Conservation (phyloP, 2,113 vertebrate genomes). For the Motacilla tschutschensis region DNA sequence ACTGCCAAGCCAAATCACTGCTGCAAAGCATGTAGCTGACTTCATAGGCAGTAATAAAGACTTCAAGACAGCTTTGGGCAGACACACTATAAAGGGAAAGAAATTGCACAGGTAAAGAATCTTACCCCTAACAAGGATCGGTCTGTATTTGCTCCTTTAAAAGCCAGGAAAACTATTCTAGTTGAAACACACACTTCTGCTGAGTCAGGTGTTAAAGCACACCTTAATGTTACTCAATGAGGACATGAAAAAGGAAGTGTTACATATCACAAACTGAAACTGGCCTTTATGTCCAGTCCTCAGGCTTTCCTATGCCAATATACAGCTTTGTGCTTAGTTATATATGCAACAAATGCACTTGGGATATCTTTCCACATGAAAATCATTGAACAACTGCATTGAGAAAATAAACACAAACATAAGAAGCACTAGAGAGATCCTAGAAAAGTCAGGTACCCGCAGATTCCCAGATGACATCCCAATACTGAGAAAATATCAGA, state of each 20-base stretch:
- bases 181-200: background rate
- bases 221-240: background rate
- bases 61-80: background rate
- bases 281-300: background rate
- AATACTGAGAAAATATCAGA: background rate
- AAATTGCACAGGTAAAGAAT: background rate
- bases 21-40: background rate
- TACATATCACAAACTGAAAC: background rate
- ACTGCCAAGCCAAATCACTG: background rate
- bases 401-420: background rate
- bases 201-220: background rate
- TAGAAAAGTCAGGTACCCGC: background rate
- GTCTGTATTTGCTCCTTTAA: background rate
- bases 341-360: background rate
- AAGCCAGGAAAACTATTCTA: background rate
- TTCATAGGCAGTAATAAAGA: background rate
- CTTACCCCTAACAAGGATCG: background rate
- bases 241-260: background rate
- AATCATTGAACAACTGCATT: background rate
- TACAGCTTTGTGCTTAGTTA: background rate
- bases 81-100: fast-evolving
- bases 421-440: background rate
- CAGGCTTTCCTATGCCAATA: background rate
- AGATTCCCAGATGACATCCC: background rate
- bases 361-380: background rate